Conservation (phyloP, 2,888 invertebrate genomes). For the Melipona bicolor region DNA sequence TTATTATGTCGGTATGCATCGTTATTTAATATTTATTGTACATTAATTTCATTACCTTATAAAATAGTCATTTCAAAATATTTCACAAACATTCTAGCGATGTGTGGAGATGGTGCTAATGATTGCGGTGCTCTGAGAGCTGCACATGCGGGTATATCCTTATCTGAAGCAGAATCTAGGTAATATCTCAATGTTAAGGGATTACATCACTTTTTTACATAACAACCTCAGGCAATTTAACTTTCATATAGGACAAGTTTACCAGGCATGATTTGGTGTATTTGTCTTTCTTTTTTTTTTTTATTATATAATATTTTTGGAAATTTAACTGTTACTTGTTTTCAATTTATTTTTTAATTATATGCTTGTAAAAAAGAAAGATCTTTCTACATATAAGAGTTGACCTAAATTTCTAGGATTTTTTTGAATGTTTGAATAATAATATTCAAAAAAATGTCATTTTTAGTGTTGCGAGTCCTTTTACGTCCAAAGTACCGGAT, state of each 20-base stretch:
- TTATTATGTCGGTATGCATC: constrained; percentile 87
- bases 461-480: constrained; percentile 92
- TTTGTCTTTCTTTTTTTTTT: neutral
- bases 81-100: constrained; percentile 84
- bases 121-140: constrained; percentile 96
- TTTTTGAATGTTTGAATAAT: neutral
- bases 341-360: neutral
- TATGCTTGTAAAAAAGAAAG: neutral
- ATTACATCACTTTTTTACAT: constrained; percentile 2
- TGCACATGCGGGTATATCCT: constrained; percentile 94
- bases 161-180: constrained; percentile 94
- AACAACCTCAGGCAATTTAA: neutral
- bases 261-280: neutral
- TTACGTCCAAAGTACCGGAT: constrained; percentile 92
- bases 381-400: neutral
- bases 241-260: constrained; percentile 11
- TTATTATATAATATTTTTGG: neutral
- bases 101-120: constrained; percentile 92
- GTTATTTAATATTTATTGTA: neutral
- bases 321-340: neutral
- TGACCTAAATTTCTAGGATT: neutral
- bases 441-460: neutral
- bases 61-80: constrained; percentile 9
- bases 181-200: constrained; percentile 51
- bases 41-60: neutral